Evolutionary conservation across 2,113 vertebrate species (phyloP).

Genomic region (Oryzias curvinotus): DNA sequence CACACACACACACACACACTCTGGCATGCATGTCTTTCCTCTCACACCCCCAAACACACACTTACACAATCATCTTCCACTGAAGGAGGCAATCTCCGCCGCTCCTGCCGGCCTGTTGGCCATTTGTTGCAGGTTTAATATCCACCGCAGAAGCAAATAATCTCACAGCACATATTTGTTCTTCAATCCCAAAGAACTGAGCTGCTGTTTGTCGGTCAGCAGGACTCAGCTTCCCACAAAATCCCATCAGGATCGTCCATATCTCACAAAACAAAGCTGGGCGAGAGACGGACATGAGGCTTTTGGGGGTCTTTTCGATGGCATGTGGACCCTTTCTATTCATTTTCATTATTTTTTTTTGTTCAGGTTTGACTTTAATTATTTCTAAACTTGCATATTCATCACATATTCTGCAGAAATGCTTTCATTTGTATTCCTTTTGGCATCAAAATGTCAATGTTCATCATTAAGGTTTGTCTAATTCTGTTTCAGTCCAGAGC

Average conservation of each 20-base stretch:
- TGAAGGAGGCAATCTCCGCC: constrained; percentile 29
- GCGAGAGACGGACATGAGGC: not conserved
- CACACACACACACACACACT: not conserved
- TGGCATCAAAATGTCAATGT: too few relatives aligned
- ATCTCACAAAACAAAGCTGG: not conserved
- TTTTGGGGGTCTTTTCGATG: too few relatives aligned
- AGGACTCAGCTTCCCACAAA: not conserved
- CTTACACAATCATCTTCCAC: not conserved
- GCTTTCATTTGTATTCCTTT: too few relatives aligned
- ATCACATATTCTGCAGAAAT: too few relatives aligned
- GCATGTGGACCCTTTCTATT: too few relatives aligned
- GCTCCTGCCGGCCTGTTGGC: constrained; percentile 9
- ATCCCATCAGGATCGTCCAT: not conserved
- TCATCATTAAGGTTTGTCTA: too few relatives aligned
- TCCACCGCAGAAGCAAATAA: constrained; percentile 13
- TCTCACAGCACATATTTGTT: constrained; percentile 7
- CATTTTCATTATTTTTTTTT: too few relatives aligned
- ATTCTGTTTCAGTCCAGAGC: too few relatives aligned
- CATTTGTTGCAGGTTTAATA: constrained; percentile 56
- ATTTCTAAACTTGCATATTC: too few relatives aligned
- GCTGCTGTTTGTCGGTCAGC: not conserved
- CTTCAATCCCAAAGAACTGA: constrained; percentile 16
- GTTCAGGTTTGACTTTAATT: too few relatives aligned
- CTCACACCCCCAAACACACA: constrained; percentile 3
- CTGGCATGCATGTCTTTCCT: not conserved